These are phyloP conservation scores for Cyclina sinensis DNA, from an alignment of 1,140 invertebrate genomes.

Conservation along the genomic window DNA sequence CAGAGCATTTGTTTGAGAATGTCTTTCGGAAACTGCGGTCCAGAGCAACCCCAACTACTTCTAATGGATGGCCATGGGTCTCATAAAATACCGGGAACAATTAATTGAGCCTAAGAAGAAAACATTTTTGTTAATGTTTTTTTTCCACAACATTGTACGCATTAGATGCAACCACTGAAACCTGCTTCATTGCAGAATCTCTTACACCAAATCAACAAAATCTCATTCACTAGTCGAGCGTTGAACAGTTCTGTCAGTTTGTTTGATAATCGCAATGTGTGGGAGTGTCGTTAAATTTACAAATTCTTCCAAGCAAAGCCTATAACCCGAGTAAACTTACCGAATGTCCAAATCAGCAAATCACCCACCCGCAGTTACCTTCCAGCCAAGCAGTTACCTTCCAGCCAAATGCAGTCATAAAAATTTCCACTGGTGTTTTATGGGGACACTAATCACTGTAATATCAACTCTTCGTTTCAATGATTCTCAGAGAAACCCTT, in stretches of 20 bases:
- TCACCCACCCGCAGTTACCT: too few relatives aligned
- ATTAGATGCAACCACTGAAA: slow-evolving; percentile 63
- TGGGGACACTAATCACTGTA: too few relatives aligned
- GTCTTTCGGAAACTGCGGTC: slow-evolving; percentile 70
- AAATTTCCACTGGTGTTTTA: too few relatives aligned
- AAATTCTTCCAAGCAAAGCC: slow-evolving; percentile 33
- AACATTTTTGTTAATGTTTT: slow-evolving; percentile 34
- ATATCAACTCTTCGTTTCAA: too few relatives aligned
- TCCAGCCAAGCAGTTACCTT: too few relatives aligned
- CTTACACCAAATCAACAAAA: slow-evolving; percentile 62
- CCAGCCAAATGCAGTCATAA: too few relatives aligned
- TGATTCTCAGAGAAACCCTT: too few relatives aligned
- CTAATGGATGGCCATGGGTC: slow-evolving; percentile 71
- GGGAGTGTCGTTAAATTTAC: slow-evolving; percentile 39
- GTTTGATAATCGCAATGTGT: slow-evolving; percentile 17
- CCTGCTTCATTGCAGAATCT: slow-evolving; percentile 61
- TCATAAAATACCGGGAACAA: slow-evolving; percentile 65
- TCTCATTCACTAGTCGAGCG: slow-evolving; percentile 55
- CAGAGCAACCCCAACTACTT: slow-evolving; percentile 68
- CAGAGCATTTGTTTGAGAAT: slow-evolving; percentile 65
- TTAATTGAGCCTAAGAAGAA: slow-evolving; percentile 58
- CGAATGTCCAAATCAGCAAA: background rate
- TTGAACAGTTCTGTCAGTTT: background rate
- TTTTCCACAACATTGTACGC: slow-evolving; percentile 66
- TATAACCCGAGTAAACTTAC: slow-evolving; percentile 2